phyloP scores from a whole-genome alignment of 2,797 vertebrate species.

The Peromyscus aztecus region DNA sequence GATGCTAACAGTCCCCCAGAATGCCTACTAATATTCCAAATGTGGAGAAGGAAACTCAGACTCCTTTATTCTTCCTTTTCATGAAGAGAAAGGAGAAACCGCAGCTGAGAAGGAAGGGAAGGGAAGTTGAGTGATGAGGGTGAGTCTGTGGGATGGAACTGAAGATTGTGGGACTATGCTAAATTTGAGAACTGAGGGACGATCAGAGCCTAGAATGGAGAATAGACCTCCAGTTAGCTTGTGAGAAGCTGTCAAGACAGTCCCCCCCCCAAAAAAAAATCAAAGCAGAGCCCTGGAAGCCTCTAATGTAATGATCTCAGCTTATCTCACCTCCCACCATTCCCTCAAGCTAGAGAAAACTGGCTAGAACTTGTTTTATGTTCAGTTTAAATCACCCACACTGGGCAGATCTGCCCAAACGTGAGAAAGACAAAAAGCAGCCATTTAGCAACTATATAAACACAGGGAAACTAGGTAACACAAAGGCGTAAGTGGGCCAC shows the following conservation, averaged over 20 bases:
- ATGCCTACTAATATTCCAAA: neutral
- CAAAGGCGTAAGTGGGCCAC: conserved; percentile 1
- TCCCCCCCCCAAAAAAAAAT: neutral
- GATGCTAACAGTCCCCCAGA: neutral
- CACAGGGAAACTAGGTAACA: neutral
- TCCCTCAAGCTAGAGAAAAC: neutral
- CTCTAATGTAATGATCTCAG: neutral
- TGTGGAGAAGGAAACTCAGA: neutral
- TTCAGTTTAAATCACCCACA: conserved; percentile 20
- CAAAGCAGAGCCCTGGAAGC: neutral
- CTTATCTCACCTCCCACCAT: conserved; percentile 19
- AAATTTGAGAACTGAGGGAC: neutral
- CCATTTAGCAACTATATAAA: conserved; percentile 9
- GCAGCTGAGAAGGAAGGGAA: neutral
- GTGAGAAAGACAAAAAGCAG: conserved; percentile 29
- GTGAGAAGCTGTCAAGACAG: neutral
- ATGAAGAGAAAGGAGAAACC: neutral
- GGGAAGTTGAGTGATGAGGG: neutral
- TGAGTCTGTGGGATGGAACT: neutral
- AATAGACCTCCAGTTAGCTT: neutral
- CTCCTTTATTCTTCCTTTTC: neutral
- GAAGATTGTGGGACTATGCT: no score
- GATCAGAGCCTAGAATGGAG: neutral
- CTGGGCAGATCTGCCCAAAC: neutral
- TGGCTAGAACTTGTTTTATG: conserved; percentile 12